Base-by-base conservation (phyloP, 2,888 invertebrate species). In the Athalia rosae region DNA sequence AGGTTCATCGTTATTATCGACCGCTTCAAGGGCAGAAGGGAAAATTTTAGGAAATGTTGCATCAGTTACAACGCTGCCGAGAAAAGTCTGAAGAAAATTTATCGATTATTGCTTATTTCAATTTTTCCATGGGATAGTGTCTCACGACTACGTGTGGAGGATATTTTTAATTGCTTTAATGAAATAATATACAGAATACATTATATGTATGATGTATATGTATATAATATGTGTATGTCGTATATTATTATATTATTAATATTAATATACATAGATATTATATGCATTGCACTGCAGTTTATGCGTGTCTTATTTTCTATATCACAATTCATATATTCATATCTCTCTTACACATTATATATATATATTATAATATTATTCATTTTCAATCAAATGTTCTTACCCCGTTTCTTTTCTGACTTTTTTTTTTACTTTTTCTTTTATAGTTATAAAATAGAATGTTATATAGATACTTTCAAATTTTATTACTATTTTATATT, bases 121-220 rank as follows among this genome's bases (percentile, higher is more conserved):
- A 2, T 28, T 28, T 28, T 28, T 28, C 28, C 28, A 28, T 2
- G 28, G 28, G 28, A 28, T 28, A 28, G 2, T 28, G 28, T 28
- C 28, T 28, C 28, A 28, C n/a, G 1, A 28, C 28, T 28, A 28
- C 28, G 28, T 28, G 28, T 2, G 28, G 28, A 28, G 28, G 28
- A 28, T 28, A 28, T 45, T 76, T 76, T 63, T 15, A 50, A 41
- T 76, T 76, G 50, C 61, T 86, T 86, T 85, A 86, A 85, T 86
- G 82, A 85, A 86, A 86, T 82, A 82, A 84, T 85, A 84, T 85
- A 84, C 84, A 86, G 86, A 86, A 86, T 85, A 85, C 86, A 85
- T 85, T 84, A 83, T 59, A 67, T 71, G 53, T 45, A 77, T 71
- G 61, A 69, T 63, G 63, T 61, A 61, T 45, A 45, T 63, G 5